These are phyloP conservation scores for Psilopsiagon aurifrons DNA, from an alignment of 2,113 vertebrate genomes.

Conservation along the genomic window DNA sequence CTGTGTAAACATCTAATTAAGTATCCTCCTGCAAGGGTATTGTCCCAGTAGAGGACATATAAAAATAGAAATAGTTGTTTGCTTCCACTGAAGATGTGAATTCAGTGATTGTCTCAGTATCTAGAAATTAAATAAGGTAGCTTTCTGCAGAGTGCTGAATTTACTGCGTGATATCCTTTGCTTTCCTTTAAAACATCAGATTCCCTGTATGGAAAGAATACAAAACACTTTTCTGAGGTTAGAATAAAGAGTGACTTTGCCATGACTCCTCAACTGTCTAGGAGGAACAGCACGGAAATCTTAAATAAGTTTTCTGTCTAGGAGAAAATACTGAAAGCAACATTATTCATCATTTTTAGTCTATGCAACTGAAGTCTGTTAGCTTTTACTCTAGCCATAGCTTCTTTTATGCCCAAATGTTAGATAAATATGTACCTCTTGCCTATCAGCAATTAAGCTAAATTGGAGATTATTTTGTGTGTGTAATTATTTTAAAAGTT, in stretches of 20 bases:
- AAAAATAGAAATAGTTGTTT: conserved; percentile 7
- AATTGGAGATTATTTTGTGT: not conserved
- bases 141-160: not conserved
- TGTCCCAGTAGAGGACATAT: not conserved
- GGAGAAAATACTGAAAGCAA: not conserved
- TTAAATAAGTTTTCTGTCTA: not conserved
- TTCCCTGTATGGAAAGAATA: not conserved
- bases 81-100: not conserved
- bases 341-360: not conserved
- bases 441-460: not conserved
- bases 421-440: not conserved
- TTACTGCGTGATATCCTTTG: not conserved
- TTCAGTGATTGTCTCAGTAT: not conserved
- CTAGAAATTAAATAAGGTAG: not conserved
- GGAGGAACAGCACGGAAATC: not conserved
- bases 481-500: not conserved
- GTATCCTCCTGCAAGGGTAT: not conserved
- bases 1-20: not conserved
- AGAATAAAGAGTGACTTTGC: conserved; percentile 6
- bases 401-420: not conserved
- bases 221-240: not conserved
- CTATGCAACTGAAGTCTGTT: not conserved
- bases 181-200: not conserved
- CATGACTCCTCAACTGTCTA: not conserved
- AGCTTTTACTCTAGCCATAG: not conserved